Base-by-base conservation (phyloP, 2,888 invertebrate species). In the Drosophila paramelanica region DNA sequence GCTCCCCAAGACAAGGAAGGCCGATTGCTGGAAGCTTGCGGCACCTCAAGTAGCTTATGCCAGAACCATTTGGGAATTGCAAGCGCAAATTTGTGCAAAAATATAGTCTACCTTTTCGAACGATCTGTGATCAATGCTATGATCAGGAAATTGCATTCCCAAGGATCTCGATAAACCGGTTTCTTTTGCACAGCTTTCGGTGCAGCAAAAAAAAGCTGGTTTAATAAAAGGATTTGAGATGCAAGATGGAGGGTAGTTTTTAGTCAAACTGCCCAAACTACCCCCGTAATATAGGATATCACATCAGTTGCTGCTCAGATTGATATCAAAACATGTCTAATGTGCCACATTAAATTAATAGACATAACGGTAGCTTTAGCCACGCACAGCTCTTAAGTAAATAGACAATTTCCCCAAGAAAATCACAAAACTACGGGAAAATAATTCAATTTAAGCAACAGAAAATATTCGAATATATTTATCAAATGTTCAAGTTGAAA, bases 1-100 rank as follows among this genome's bases (percentile, higher is more conserved):
- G 96, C 96, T 86, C 96, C 96, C 96, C 95, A 93, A 95, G 95
- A 96, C 96, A 96, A 96, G 95, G 96, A 96, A 94, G 93, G 75
- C 51, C 39, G 91, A 90, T 0, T 59, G 61, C 4, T 8, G 38
- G 56, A 39, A 73, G 33, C 3, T 3, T 3, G 36, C 7, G 31
- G 3, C 41, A 41, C 50, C 75, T 85, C 43, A 68, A 31, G 23
- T 25, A 3, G 11, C 6, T 6, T 0, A 1, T 0, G 62, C 52
- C 36, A 50, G 20, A 86, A 88, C 70, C 56, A 27, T 36, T 78
- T 90, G 89, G 46, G 90, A 90, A 89, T 88, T 82, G 8, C 39
- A 79, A 66, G 57, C 10, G 47, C 39, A n/a, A 49, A 38, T 4
- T 0, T 0, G 1, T 4, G n/a, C 17, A 5, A 7, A 17, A 17